Evolutionary conservation across 2,888 invertebrate genomes (phyloP).

Genomic region (Carterocephalus palaemon): DNA sequence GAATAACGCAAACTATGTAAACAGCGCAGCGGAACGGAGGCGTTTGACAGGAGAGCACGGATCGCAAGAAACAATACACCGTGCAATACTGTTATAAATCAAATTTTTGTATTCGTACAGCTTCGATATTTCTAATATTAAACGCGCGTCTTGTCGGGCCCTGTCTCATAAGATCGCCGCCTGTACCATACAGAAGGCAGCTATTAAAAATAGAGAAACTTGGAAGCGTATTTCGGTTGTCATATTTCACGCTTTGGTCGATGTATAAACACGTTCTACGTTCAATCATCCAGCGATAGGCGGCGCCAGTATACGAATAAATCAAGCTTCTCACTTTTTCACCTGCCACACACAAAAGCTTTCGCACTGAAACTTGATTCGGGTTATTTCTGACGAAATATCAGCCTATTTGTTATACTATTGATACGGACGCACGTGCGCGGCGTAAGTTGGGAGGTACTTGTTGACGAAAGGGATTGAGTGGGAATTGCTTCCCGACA

Average conservation of each 20-base stretch:
- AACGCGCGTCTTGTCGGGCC: slow-evolving; percentile 47
- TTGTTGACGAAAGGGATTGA: slow-evolving; percentile 74
- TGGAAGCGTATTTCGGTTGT: slow-evolving; percentile 59
- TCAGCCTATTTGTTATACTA: slow-evolving; percentile 79
- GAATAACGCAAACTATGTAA: slow-evolving; percentile 42
- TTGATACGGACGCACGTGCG: slow-evolving; percentile 75
- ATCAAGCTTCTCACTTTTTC: slow-evolving; percentile 77
- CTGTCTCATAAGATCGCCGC: slow-evolving; percentile 44
- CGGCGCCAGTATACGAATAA: slow-evolving; percentile 73
- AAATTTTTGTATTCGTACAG: slow-evolving; percentile 53
- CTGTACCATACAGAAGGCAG: slow-evolving; percentile 35
- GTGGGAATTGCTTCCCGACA: slow-evolving; percentile 74
- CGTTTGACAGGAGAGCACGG: slow-evolving; percentile 55
- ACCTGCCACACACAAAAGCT: slow-evolving; percentile 79
- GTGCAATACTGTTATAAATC: slow-evolving; percentile 60
- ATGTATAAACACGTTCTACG: slow-evolving; percentile 75
- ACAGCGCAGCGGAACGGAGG: slow-evolving; percentile 46
- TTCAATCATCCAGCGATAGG: slow-evolving; percentile 76
- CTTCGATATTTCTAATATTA: slow-evolving; percentile 55
- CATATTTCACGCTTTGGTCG: slow-evolving; percentile 70
- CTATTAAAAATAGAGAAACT: slow-evolving; percentile 51
- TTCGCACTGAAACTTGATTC: slow-evolving; percentile 77
- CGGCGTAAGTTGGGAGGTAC: slow-evolving; percentile 68
- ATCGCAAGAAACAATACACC: slow-evolving; percentile 60
- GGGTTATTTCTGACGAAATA: slow-evolving; percentile 79